Percentiles rank a stretch among this genome's conserved stretches.
Evolutionary conservation across 2,113 vertebrate species (phyloP).

Genomic region (Corythaeola cristata): DNA sequence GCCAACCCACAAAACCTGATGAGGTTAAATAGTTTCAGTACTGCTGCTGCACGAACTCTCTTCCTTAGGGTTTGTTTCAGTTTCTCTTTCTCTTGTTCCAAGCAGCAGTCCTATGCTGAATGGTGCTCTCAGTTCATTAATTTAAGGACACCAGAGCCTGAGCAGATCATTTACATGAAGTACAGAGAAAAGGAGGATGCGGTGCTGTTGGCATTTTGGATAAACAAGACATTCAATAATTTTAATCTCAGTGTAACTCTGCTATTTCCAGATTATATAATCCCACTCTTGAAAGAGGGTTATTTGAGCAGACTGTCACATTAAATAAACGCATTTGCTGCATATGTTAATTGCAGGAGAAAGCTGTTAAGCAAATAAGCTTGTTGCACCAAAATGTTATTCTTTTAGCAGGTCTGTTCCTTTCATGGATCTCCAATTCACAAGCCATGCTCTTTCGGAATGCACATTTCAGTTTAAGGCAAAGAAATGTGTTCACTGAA

Average conservation of each 20-base stretch:
- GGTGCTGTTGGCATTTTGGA: neutral
- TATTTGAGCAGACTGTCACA: slow-evolving; percentile 43
- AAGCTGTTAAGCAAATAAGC: slow-evolving; percentile 67
- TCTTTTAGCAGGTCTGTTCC: slow-evolving; percentile 64
- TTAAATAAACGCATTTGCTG: neutral
- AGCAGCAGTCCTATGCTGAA: neutral
- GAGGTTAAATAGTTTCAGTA: neutral
- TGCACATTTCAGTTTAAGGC: slow-evolving; percentile 39
- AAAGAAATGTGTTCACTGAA: slow-evolving; percentile 29
- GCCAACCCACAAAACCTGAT: neutral
- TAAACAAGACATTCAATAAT: neutral
- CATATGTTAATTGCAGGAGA: slow-evolving; percentile 34
- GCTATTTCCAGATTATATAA: slow-evolving; percentile 50
- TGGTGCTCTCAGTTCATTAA: neutral
- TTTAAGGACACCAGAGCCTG: neutral
- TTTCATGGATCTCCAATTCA: neutral
- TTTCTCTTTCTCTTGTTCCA: neutral
- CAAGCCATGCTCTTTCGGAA: neutral
- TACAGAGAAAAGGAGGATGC: neutral
- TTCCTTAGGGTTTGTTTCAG: neutral
- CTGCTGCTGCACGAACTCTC: neutral
- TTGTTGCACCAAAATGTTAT: slow-evolving; percentile 51
- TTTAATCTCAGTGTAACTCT: slow-evolving; percentile 32
- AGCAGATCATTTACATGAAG: neutral
- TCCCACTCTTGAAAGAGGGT: slow-evolving; percentile 2